A percentile compares a stretch with the other conserved stretches of the same genome.
phyloP scores from a whole-genome alignment of 2,888 invertebrate genomes.

The Trichogramma evanescens region DNA sequence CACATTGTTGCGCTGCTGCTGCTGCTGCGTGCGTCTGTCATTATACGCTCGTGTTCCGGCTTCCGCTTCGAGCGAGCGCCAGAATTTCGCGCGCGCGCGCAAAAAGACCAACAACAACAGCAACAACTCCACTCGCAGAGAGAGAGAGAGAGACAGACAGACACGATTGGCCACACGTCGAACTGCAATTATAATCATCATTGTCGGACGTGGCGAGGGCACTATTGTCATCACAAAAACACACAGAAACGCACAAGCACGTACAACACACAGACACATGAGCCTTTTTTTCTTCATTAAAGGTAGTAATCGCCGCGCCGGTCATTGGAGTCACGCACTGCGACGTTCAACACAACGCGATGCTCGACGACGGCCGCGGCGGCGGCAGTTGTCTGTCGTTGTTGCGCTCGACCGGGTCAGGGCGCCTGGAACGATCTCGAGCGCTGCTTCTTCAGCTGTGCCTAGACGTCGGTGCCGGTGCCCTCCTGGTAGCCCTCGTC shows the following conservation, averaged over 20 bases:
- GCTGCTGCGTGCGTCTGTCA: not conserved
- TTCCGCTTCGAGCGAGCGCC: too few relatives aligned
- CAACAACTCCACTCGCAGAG: too few relatives aligned
- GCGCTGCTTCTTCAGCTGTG: not conserved
- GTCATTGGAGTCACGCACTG: too few relatives aligned
- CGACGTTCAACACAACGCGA: too few relatives aligned
- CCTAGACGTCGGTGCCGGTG: constrained; percentile 84
- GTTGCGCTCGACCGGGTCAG: constrained; percentile 4
- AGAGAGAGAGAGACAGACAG: too few relatives aligned
- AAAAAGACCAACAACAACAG: too few relatives aligned
- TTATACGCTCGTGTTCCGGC: not conserved
- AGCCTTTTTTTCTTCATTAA: too few relatives aligned
- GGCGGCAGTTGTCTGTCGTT: constrained; percentile 2
- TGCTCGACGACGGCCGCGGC: constrained; percentile 7
- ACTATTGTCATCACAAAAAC: constrained; percentile 6
- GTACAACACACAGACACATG: too few relatives aligned
- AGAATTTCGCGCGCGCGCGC: too few relatives aligned
- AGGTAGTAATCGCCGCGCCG: too few relatives aligned
- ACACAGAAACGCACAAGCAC: constrained; percentile 1
- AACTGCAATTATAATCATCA: too few relatives aligned
- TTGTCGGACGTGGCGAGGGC: not conserved
- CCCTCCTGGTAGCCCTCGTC: constrained; percentile 91
- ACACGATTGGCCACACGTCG: too few relatives aligned
- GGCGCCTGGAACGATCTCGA: not conserved
- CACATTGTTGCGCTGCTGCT: not conserved